Conservation (phyloP, 2,113 vertebrate species). For the Myiopsitta monachus region DNA sequence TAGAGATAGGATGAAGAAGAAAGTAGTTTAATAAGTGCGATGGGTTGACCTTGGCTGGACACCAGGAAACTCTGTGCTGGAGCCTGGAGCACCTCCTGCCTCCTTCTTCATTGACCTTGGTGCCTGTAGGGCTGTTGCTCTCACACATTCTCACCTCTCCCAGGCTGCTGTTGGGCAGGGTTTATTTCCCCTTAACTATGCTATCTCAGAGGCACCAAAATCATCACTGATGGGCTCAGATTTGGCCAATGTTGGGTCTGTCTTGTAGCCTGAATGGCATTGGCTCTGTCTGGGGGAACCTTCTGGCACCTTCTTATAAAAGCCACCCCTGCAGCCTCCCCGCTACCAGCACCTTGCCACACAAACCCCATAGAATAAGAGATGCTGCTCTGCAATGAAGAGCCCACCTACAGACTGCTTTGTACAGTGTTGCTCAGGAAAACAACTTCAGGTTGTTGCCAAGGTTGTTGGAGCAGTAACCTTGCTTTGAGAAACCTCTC, state of each 20-base stretch:
- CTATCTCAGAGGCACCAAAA: neutral
- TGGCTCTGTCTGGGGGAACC: neutral
- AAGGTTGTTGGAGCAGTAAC: neutral
- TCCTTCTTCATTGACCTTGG: neutral
- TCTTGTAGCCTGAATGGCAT: neutral
- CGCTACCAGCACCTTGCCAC: neutral
- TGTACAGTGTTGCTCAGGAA: neutral
- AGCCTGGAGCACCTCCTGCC: neutral
- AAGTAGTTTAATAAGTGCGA: neutral
- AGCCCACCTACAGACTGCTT: neutral
- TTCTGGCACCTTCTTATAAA: neutral
- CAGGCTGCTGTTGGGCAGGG: neutral
- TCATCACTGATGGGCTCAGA: neutral
- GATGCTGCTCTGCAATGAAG: neutral
- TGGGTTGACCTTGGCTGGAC: neutral
- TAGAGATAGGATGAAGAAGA: neutral
- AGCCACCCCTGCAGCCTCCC: neutral
- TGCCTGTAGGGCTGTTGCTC: neutral
- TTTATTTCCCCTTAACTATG: neutral
- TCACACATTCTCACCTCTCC: neutral
- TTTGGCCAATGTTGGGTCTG: neutral
- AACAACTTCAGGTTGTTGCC: neutral
- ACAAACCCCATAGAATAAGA: neutral
- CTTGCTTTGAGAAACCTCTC: neutral
- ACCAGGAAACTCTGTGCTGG: neutral